Percentiles rank a stretch among this genome's conserved stretches.
These are phyloP conservation scores for Falco rusticolus DNA, from an alignment of 2,797 vertebrate genomes.

Conservation along the genomic window DNA sequence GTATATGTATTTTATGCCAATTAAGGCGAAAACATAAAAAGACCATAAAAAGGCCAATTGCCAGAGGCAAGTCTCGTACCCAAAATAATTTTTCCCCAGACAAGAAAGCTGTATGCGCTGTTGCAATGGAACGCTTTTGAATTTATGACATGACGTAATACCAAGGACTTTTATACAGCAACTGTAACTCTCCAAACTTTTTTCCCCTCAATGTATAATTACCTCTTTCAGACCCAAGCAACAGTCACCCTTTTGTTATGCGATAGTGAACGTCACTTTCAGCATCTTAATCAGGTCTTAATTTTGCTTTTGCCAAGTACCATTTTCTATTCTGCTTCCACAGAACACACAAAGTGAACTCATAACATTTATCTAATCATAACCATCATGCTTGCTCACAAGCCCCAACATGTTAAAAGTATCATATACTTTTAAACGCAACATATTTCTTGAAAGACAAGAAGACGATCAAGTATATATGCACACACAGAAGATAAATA, in stretches of 20 bases:
- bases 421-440: not conserved
- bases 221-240: not conserved
- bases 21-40: not conserved
- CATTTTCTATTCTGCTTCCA: not conserved
- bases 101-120: not conserved
- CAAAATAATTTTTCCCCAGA: not conserved
- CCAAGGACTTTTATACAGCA: not conserved
- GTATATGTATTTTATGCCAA: not conserved
- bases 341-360: not conserved
- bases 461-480: not conserved
- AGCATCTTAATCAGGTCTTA: not conserved
- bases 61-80: not conserved
- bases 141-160: not conserved
- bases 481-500: accelerated
- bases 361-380: not conserved
- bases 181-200: not conserved
- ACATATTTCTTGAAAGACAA: not conserved
- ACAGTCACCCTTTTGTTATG: not conserved
- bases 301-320: not conserved
- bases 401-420: not conserved
- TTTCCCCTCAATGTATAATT: not conserved
- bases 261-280: not conserved
- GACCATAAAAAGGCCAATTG: not conserved
- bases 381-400: not conserved
- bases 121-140: not conserved